Evolutionary conservation across 2,113 vertebrate genomes (phyloP).

Genomic region (Balaenoptera acutorostrata): DNA sequence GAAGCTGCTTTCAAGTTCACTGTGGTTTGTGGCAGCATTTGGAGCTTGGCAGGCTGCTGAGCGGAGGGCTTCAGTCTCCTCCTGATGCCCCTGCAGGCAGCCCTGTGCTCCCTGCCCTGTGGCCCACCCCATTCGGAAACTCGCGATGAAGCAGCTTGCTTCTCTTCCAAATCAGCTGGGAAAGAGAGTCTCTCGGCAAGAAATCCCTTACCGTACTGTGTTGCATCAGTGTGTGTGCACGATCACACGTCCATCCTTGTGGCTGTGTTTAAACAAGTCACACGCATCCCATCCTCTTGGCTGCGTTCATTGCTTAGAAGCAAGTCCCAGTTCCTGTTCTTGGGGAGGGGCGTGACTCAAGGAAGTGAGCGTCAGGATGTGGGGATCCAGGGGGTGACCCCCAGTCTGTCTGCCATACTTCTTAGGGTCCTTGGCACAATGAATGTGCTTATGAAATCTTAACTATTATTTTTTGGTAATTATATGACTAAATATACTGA

Average conservation of each 20-base stretch:
- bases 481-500: neutral
- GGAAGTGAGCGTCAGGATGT: neutral
- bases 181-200: neutral
- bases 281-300: neutral
- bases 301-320: neutral
- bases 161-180: neutral
- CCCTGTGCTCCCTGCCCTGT: neutral
- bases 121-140: neutral
- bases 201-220: accelerated
- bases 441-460: neutral
- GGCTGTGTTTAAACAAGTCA: neutral
- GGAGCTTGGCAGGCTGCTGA: neutral
- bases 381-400: no score
- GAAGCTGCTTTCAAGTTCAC: neutral
- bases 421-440: neutral
- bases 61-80: neutral
- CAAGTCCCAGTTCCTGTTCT: neutral
- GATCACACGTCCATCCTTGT: neutral
- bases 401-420: neutral
- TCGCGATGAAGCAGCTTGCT: accelerated
- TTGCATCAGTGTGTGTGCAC: neutral
- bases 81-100: no score
- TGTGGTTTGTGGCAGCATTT: accelerated
- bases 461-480: neutral
- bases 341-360: accelerated